Evolutionary conservation across 2,888 invertebrate genomes (phyloP), one percentile per base, ranked within the genome.

Genomic region (Andrena minutula): DNA sequence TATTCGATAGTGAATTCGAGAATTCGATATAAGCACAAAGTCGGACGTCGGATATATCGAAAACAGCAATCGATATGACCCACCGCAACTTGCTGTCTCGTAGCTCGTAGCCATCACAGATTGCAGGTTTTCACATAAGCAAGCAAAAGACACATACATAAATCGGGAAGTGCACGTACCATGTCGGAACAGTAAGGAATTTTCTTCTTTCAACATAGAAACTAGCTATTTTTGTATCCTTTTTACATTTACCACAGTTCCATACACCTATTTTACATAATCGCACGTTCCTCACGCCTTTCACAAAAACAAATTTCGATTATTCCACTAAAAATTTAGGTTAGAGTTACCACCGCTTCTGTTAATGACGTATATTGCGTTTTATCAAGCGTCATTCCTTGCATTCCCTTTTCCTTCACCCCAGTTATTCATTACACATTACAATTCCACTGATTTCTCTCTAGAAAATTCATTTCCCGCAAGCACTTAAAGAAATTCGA

Each of bases 131-230:
- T 75, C 80, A 75, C 64, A 70, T 28, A 51, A 26, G 68, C 64
- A 28, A 53, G n/a, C 20, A 20, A 3, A 7, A 20, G 53, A 20
- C 23, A 23, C 23, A 20, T 10, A 20, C 26, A 23, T 23, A 56
- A 10, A 23, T 63, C 51, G 23, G 20, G 49, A 85, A 76, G 41
- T 47, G 79, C 61, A 84, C 73, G 83, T 86, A 92, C 84, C 74
- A 92, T 92, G 92, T 92, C 92, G 87, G 92, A 92, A 82, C 92
- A 92, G 92, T 92, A 89, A 92, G 92, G 88, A 69, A 71, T 86
- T 85, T 86, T 28, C 56, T 26, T 28, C 60, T 61, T 75, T 78
- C 61, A 49, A 26, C 30, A 23, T 16, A 10, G 30, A 68, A 71
- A 71, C 49, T 30, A 4, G 12, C 28, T 16, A 7, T n/a, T 10